Evolutionary conservation across 2,888 invertebrate species (phyloP), one percentile per base, ranked within the genome.

Genomic region (Alloplasta piceator): DNA sequence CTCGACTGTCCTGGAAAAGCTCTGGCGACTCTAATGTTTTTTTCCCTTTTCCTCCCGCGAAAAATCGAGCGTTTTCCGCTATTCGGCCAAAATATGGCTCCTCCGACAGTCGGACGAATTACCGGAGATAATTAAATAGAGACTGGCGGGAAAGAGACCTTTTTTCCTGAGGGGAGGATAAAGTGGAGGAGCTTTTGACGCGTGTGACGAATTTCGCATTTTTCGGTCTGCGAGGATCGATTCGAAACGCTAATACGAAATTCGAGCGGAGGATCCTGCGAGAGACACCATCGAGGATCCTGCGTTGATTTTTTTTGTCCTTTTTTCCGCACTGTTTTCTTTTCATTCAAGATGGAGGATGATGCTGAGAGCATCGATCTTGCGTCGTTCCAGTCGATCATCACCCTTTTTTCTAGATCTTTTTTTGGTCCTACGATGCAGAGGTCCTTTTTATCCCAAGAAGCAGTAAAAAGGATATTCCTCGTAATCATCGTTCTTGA

Each of bases 231-330:
- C 9, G 6, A 2, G 5, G 14, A 48, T 70, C 56, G 70, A 58
- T 70, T 58, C 56, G 56, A 38, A 16, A 71, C 16, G 46, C 70
- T 58, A 26, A 58, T 48, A 56, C n/a, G n/a, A 46, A 70, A 70
- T 58, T 56, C 38, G 9, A 46, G 43, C 14, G 56, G n/a, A 26
- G 36, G 26, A 14, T 9, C 56, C 26, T 56, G 26, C 16, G 41
- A 52, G 0, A 46, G 52, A 52, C 10, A 9, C 41, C 46, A 46
- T 52, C 61, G 26, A 73, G 9, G 5, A 14, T 7, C 63, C 55
- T 61, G n/a, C 12, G 58, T 43, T 26, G 50, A 6, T 36, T 55
- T 4, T 72, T 78, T 72, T 67, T 50, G 52, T 12, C 52, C 71
- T 52, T 61, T 41, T 71, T 61, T 61, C 38, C n/a, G n/a, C n/a